Evolutionary conservation across 2,113 vertebrate genomes (phyloP), one percentile per base, ranked within the genome.

Genomic region (Chionodraco myersi): DNA sequence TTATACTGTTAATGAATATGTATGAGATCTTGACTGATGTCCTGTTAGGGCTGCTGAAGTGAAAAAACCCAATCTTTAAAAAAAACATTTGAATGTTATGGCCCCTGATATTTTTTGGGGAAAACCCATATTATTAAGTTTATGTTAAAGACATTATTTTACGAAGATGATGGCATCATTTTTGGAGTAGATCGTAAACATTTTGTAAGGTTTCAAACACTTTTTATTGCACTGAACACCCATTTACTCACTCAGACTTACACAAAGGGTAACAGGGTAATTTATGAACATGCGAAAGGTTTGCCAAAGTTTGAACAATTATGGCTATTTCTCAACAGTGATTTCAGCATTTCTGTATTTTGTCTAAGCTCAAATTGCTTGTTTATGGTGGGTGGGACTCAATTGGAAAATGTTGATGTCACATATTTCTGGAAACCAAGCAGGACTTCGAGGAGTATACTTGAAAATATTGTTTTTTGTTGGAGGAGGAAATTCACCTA

Each of bases 341-440:
- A 61, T 62, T 70, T 78, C 6, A 56, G 16, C 21, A 21, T 54
- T 76, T 51, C 62, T 45, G 7, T 6, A 47, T 70, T 47, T 36
- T 48, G 57, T 34, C 48, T 48, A 23, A 77, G n/a, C 34, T 73
- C 58, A 53, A 3, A 48, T 63, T 34, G 12, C 21, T 63, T 13
- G 14, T 72, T 15, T 61, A 18, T 51, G 61, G 30, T 61, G 70
- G 57, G 57, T 44, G 59, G 48, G 18, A 53, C 48, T 62, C n/a
- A 14, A 1, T 21, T n/a, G 23, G 26, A 60, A 60, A 61, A 36
- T 1, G 23, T 16, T 48, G 54, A 73, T 53, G 10, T 53, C n/a
- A 62, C 13, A 15, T 21, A 36, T 51, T 52, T 26, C 54, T 58
- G n/a, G 36, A 52, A 68, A 68, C 44, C 64, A n/a, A 44, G 53